A percentile compares a stretch with the other conserved stretches of the same genome.
phyloP scores from a whole-genome alignment of 2,888 invertebrate genomes.

The Deroplatys truncata region DNA sequence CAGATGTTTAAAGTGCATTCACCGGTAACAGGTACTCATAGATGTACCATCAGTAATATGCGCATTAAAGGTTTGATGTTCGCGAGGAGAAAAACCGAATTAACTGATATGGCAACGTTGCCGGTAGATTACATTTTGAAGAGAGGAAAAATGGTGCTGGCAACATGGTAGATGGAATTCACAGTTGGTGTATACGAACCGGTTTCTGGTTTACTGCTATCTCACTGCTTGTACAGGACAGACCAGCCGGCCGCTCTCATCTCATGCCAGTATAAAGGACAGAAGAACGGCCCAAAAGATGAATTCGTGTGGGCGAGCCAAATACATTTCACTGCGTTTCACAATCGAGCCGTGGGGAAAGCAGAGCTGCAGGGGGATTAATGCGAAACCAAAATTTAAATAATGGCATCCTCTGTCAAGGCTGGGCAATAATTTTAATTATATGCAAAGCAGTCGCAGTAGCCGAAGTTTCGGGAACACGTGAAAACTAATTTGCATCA shows the following conservation, averaged over 20 bases:
- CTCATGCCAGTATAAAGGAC: not conserved
- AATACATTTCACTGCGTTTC: not conserved
- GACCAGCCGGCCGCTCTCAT: not conserved
- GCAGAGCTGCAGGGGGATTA: not conserved
- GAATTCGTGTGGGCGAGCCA: not conserved
- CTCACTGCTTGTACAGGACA: not conserved
- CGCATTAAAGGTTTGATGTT: not conserved
- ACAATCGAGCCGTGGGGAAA: not conserved
- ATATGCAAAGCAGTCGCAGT: not conserved
- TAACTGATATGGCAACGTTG: not conserved
- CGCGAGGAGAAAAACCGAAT: not conserved
- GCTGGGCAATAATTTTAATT: not conserved
- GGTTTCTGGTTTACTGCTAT: not conserved
- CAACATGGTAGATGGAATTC: slow-evolving; percentile 2
- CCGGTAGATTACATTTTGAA: not conserved
- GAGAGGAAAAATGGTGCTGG: not conserved
- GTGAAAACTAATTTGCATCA: not conserved
- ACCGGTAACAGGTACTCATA: too few species aligned
- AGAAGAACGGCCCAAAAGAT: not conserved
- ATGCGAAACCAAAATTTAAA: not conserved
- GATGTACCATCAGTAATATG: too few species aligned
- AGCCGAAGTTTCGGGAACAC: not conserved
- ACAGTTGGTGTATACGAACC: slow-evolving; percentile 12
- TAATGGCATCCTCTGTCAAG: not conserved
- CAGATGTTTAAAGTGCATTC: too few species aligned